Conservation (phyloP, 2,888 invertebrate genomes). For the Amaurobius ferox region DNA sequence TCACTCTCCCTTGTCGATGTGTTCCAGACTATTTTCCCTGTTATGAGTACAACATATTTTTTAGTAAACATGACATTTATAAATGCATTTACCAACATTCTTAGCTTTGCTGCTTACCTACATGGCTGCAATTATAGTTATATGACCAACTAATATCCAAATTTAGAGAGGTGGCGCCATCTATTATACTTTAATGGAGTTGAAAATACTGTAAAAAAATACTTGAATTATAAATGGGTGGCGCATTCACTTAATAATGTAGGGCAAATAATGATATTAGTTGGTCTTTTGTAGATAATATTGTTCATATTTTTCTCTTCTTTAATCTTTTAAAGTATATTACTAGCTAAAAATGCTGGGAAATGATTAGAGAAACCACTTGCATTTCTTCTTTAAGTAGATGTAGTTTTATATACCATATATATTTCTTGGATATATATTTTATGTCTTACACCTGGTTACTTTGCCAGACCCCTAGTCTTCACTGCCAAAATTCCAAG, state of each 20-base stretch:
- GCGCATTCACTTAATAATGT: not conserved
- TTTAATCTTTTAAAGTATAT: conserved; percentile 60
- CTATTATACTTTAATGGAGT: not conserved
- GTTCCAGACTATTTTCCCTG: not conserved
- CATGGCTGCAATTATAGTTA: not conserved
- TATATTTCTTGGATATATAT: conserved; percentile 72
- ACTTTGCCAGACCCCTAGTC: conserved; percentile 39
- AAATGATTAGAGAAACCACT: conserved; percentile 31
- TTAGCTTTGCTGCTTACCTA: not conserved
- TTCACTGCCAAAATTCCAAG: conserved; percentile 72
- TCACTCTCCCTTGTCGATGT: not conserved
- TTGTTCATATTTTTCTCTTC: conserved; percentile 39
- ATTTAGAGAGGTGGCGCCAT: conserved; percentile 28
- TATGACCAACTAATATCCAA: conserved; percentile 26
- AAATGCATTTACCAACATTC: conserved; percentile 5
- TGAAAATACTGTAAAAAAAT: not conserved
- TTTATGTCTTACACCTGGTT: conserved; percentile 72
- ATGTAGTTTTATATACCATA: conserved; percentile 71
- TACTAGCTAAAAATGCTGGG: conserved; percentile 45
- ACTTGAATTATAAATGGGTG: not conserved
- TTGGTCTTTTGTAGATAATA: conserved; percentile 60
- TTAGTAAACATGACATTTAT: not conserved
- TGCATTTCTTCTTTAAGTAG: conserved; percentile 62
- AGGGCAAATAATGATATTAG: conserved; percentile 7
- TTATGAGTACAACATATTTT: not conserved